Base-by-base conservation (phyloP, 1,140 invertebrate species). In the Calycopis cecrops region DNA sequence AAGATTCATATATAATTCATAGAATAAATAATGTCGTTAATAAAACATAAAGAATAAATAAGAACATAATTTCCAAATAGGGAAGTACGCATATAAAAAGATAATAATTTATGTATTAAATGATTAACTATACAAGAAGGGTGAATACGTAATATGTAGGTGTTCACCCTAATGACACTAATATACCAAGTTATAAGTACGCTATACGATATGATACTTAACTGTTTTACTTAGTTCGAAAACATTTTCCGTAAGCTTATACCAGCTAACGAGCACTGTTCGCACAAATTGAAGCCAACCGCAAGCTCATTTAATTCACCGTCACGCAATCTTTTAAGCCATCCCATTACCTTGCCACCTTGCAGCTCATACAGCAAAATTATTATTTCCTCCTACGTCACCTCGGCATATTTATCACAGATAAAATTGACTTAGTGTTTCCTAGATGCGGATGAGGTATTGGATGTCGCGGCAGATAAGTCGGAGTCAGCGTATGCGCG, bases 201-300 rank as follows among this genome's bases (percentile, higher is more conserved):
- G 40, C 40, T 12, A 12, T 42, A 17, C 12, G 40, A 44, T 44
- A 44, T 44, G 17, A 44, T 44, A 44, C 40, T 14, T 12, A 14
- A 14, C 17, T 8, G 40, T 40, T 42, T n/a, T 21, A 17, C 7
- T 42, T 21, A 18, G 3, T 62, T 56, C 53, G 34, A 63, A 55
- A 55, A 34, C 50, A 63, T 65, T 63, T 67, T 64, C 63, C 56
- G 14, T 48, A 59, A 57, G 56, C 57, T 59, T 57, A 62, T 56
- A 57, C 50, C 54, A 49, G 47, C 42, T 57, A 74, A 79, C 75
- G 69, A 79, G 74, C 62, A 59, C 70, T 67, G 64, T 61, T 60
- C 65, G 69, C 63, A 73, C 70, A 79, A 79, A 80, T 83, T 79
- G 76, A 74, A 79, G 65, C 59, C 57, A 60, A 79, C 78, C 78